phyloP scores from a whole-genome alignment of 2,797 vertebrate genomes.

The Thalassophryne amazonica region DNA sequence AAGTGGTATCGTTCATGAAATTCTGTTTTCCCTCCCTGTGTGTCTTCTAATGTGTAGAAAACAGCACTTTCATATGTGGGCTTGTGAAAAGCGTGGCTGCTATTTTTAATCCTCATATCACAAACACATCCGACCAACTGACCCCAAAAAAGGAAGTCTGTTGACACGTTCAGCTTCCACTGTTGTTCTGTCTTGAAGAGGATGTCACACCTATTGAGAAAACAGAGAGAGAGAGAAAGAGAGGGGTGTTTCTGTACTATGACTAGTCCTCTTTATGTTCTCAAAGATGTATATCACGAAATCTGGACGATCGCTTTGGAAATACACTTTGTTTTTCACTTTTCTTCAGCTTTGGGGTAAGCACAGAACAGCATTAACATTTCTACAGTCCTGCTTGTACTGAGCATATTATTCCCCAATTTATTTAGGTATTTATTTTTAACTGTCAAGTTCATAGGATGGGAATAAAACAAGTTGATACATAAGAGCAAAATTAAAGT shows the following conservation, averaged over 20 bases:
- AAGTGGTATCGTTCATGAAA: too few relatives aligned
- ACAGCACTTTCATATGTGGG: not conserved
- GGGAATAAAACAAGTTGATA: too few relatives aligned
- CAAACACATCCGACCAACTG: not conserved
- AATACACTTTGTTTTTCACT: slow-evolving; percentile 30
- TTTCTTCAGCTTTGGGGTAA: slow-evolving; percentile 53
- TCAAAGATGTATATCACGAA: slow-evolving; percentile 51
- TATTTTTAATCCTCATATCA: slow-evolving; percentile 23
- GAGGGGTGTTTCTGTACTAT: slow-evolving; percentile 6
- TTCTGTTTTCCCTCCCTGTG: not conserved
- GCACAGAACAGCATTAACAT: not conserved
- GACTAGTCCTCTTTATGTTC: slow-evolving; percentile 4
- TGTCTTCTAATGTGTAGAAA: not conserved
- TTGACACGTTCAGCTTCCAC: slow-evolving; percentile 57
- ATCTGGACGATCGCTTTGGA: slow-evolving; percentile 28
- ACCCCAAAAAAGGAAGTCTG: slow-evolving; percentile 62
- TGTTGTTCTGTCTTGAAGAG: slow-evolving; percentile 42
- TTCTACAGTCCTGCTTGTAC: not conserved
- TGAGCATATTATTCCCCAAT: too few relatives aligned
- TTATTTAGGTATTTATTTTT: not conserved
- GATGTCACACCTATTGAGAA: slow-evolving; percentile 57
- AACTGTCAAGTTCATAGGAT: too few relatives aligned
- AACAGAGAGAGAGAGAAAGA: slow-evolving; percentile 32
- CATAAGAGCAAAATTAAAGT: too few relatives aligned
- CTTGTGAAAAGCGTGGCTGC: not conserved